Base-by-base conservation (phyloP, 2,113 vertebrate species). In the Vidua chalybeata region DNA sequence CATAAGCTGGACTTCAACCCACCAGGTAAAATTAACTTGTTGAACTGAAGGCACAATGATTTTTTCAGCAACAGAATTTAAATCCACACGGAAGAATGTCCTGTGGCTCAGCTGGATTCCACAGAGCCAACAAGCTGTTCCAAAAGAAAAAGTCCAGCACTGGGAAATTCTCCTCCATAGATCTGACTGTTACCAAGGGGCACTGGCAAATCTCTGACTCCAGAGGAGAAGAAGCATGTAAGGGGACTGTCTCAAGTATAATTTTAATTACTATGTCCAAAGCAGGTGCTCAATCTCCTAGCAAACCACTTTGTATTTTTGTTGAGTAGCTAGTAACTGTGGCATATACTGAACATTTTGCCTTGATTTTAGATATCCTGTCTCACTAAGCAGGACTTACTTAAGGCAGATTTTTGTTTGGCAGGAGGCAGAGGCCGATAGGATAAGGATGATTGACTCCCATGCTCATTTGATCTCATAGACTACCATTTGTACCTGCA, bases 121-220 rank as follows among this genome's bases (percentile, higher is more conserved):
- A 62, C 3, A 3, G 66, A 43, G 28, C 13, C 11, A 6, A 76
- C 14, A 66, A 64, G 31, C 15, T 10, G 20, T 21, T 55, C 23
- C 2, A 3, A n/a, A 6, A 66, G 26, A 37, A 71, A 37, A 48
- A n/a, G 33, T 16, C 8, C 0, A 1, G 18, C 35, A 8, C 4
- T 41, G 27, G 9, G 45, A 77, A 86, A 43, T 71, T 83, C 46
- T 80, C 45, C 86, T 75, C 45, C 39, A 33, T 0, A 46, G 48
- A 41, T 30, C 21, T 30, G 14, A 46, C 7, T 54, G 1, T 12
- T 10, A 27, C 20, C 27, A 28, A 49, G 67, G 3, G 3, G n/a
- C 63, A 41, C 0, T 62, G 15, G 7, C 31, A 41, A 33, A 18
- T 49, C 72, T 62, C 48, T 39, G 26, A 58, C 35, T 35, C 10